A percentile compares a stretch with the other conserved stretches of the same genome.
phyloP scores from a whole-genome alignment of 1,140 invertebrate genomes.

The Apis mellifera region DNA sequence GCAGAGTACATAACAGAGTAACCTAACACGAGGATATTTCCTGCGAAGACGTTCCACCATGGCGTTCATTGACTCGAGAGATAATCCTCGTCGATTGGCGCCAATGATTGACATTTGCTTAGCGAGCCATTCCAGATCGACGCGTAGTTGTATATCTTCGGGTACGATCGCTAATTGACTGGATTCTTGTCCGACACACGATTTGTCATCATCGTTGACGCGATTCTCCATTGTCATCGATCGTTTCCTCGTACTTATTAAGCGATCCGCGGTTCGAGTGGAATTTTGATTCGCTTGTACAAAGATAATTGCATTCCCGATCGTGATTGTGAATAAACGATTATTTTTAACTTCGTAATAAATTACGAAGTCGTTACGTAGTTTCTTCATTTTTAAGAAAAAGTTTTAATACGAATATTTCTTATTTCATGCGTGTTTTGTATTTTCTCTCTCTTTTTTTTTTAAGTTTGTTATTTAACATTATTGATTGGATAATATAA shows the following conservation, averaged over 20 bases:
- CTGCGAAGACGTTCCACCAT: too few species aligned
- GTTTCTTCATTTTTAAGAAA: neutral
- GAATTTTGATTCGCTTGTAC: neutral
- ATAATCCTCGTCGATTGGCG: neutral
- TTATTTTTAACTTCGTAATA: too few species aligned
- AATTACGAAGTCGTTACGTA: too few species aligned
- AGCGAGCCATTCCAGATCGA: neutral
- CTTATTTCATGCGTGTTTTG: neutral
- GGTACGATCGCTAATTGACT: constrained; percentile 28
- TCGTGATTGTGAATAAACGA: too few species aligned
- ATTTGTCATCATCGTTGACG: constrained; percentile 26
- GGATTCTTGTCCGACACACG: neutral
- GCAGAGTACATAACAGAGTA: neutral
- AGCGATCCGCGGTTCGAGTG: neutral
- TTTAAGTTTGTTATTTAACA: too few species aligned
- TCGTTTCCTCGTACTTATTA: neutral
- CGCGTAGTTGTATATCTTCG: neutral
- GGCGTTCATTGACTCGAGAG: neutral
- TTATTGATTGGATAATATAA: neutral
- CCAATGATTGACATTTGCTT: neutral
- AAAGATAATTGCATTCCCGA: neutral
- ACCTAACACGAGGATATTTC: neutral
- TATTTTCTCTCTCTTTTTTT: too few species aligned
- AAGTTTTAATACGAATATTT: neutral
- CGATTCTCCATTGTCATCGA: neutral